A percentile compares a stretch with the other conserved stretches of the same genome.
Evolutionary conservation across 2,888 invertebrate genomes (phyloP).

Genomic region (Synergus laeviventris): DNA sequence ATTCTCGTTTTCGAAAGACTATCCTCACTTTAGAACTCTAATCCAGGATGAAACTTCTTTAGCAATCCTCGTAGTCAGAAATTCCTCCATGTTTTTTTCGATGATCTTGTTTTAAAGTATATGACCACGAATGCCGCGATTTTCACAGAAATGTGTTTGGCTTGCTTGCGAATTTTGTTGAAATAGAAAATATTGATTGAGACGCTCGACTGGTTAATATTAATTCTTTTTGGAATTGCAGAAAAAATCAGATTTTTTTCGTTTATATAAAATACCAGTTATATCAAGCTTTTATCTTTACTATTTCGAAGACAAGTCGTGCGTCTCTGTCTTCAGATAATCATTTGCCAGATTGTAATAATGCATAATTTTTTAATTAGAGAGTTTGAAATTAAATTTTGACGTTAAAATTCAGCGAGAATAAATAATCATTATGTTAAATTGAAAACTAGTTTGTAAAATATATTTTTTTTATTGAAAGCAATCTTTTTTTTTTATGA

Average conservation of each 20-base stretch:
- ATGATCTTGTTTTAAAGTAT: slow-evolving; percentile 4
- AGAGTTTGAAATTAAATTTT: slow-evolving; percentile 5
- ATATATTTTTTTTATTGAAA: slow-evolving; percentile 46
- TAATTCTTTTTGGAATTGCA: slow-evolving; percentile 22
- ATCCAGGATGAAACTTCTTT: not conserved
- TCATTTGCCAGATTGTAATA: not conserved
- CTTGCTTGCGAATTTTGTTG: not conserved
- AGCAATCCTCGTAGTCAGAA: not conserved
- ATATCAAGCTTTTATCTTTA: not conserved
- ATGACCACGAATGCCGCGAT: not conserved
- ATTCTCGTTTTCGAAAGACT: slow-evolving; percentile 2
- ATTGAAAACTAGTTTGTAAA: slow-evolving; percentile 40
- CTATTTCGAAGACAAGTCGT: not conserved
- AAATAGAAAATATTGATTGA: not conserved
- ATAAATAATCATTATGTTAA: not conserved
- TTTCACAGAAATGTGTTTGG: not conserved
- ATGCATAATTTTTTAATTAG: not conserved
- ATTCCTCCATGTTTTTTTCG: not conserved
- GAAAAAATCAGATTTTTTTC: not conserved
- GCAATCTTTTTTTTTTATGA: slow-evolving; percentile 4
- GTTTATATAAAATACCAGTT: slow-evolving; percentile 7
- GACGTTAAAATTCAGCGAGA: not conserved
- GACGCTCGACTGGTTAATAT: not conserved
- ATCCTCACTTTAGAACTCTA: not conserved
- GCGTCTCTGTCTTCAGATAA: not conserved